Evolutionary conservation across 2,888 invertebrate genomes (phyloP).

Genomic region (Panzeria rudis): DNA sequence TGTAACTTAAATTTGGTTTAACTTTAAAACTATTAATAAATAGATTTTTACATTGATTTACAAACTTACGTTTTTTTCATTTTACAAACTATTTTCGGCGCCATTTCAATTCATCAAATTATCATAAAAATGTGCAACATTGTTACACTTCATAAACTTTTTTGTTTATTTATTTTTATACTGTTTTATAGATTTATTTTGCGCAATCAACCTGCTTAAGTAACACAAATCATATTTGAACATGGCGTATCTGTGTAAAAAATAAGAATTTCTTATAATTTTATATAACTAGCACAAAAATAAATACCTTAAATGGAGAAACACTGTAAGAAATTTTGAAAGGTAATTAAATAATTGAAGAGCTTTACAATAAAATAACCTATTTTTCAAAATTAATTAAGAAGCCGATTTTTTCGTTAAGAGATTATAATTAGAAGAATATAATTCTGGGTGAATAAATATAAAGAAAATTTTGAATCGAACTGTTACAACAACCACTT

Average conservation of each 20-base stretch:
- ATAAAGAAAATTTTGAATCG: too few species aligned
- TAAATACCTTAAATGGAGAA: constrained; percentile 42
- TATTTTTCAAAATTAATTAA: too few species aligned
- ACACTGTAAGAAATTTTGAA: constrained; percentile 37
- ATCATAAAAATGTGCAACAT: constrained; percentile 42
- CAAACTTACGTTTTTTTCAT: background rate
- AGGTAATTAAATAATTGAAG: background rate
- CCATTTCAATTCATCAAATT: constrained; percentile 41
- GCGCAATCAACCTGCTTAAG: constrained; percentile 61
- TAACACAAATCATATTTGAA: constrained; percentile 58
- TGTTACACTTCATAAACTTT: constrained; percentile 27
- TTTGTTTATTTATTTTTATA: background rate
- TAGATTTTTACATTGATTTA: background rate
- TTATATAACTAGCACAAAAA: constrained; percentile 55
- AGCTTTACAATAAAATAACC: too few species aligned
- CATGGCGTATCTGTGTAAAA: constrained; percentile 13
- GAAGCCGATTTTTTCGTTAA: too few species aligned
- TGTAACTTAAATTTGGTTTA: background rate
- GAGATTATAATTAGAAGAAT: too few species aligned
- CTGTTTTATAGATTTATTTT: constrained; percentile 7
- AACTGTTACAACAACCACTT: too few species aligned
- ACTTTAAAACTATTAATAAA: background rate
- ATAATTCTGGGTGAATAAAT: too few species aligned
- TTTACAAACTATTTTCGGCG: constrained; percentile 33
- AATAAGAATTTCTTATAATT: constrained; percentile 27